These are phyloP conservation scores for Fregetta grallaria DNA, from an alignment of 2,113 vertebrate species.

Conservation along the genomic window DNA sequence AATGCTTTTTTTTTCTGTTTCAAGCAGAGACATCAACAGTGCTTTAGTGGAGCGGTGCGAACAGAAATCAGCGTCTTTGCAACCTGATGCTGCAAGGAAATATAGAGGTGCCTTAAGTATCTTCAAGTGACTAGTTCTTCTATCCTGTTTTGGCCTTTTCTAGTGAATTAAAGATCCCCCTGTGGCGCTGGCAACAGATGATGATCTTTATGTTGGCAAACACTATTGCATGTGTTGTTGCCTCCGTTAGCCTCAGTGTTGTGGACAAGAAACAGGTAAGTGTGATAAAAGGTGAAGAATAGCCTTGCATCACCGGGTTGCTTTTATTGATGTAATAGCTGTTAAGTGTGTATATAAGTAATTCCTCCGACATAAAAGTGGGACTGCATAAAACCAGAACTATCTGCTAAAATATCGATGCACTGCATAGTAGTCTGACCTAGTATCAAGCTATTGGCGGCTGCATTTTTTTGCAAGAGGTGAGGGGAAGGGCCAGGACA, in stretches of 20 bases:
- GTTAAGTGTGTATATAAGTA: neutral
- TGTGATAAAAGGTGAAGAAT: neutral
- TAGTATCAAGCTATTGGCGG: neutral
- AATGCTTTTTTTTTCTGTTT: neutral
- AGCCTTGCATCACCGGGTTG: neutral
- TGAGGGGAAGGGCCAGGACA: neutral
- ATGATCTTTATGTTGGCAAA: constrained; percentile 86
- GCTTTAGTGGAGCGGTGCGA: neutral
- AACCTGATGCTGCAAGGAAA: neutral
- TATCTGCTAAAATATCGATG: neutral
- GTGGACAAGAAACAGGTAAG: constrained; percentile 79
- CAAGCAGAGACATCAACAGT: neutral
- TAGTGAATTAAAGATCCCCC: constrained; percentile 79
- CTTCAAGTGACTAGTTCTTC: neutral
- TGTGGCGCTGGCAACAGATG: constrained; percentile 83
- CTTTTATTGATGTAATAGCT: neutral
- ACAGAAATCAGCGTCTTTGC: neutral
- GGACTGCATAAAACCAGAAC: neutral
- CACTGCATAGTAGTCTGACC: neutral
- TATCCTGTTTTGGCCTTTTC: neutral
- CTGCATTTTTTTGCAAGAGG: neutral
- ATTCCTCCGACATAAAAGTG: neutral
- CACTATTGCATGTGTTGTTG: constrained; percentile 73
- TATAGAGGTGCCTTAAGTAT: neutral
- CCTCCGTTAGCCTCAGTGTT: constrained; percentile 76